Evolutionary conservation across 2,113 vertebrate species (phyloP).

Genomic region (Cebidichthys violaceus): DNA sequence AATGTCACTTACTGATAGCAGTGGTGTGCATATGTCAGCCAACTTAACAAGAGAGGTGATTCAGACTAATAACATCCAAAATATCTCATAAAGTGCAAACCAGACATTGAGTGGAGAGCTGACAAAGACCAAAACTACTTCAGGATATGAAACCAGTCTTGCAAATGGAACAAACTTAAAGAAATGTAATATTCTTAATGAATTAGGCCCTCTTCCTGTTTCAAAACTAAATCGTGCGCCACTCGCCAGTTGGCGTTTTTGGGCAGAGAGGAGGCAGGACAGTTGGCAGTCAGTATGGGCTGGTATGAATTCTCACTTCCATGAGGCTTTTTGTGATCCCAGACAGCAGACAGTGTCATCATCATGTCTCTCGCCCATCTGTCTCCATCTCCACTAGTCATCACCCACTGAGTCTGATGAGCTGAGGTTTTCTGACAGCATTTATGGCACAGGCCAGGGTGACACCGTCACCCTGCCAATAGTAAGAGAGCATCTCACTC

Average conservation of each 20-base stretch:
- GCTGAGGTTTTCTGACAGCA: conserved; percentile 73
- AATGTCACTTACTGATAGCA: background rate
- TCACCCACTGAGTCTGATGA: conserved; percentile 75
- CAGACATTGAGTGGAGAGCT: background rate
- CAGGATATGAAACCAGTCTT: background rate
- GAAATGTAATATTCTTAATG: conserved; percentile 7
- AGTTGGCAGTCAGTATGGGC: conserved; percentile 73
- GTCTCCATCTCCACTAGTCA: conserved; percentile 78
- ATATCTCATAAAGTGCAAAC: conserved; percentile 9
- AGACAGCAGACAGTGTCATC: conserved; percentile 84
- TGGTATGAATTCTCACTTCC: conserved; percentile 81
- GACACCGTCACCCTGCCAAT: conserved; percentile 66
- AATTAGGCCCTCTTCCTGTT: conserved; percentile 31
- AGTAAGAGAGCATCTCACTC: conserved; percentile 58
- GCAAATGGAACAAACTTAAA: background rate
- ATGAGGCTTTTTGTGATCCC: conserved; percentile 81
- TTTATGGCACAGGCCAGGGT: conserved; percentile 70
- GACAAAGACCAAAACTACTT: background rate
- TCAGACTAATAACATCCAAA: conserved; percentile 29
- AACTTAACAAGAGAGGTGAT: conserved; percentile 14
- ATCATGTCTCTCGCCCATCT: conserved; percentile 78
- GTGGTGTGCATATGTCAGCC: conserved; percentile 13
- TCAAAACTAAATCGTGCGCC: conserved; percentile 42
- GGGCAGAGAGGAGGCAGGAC: conserved; percentile 66
- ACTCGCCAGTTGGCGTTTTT: conserved; percentile 70